phyloP scores from a whole-genome alignment of 1,140 invertebrate species.

The Ceratina japonica region DNA sequence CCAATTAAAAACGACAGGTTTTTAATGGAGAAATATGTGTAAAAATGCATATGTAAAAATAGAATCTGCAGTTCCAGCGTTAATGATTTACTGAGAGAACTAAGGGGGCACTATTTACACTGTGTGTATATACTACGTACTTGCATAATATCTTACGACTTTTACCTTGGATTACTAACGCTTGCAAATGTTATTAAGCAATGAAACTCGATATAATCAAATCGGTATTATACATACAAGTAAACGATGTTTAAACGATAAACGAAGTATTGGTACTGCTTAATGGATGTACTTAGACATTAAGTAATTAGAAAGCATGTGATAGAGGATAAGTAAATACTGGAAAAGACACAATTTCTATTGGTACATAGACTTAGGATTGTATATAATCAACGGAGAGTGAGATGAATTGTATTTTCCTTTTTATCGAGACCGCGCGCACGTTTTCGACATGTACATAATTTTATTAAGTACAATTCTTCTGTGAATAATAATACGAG shows the following conservation, averaged over 20 bases:
- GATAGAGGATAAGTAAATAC: constrained; percentile 44
- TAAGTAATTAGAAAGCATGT: constrained; percentile 53
- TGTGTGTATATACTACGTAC: constrained; percentile 11
- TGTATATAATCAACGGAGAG: constrained; percentile 46
- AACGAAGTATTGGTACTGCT: constrained; percentile 43
- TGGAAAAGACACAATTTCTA: constrained; percentile 43
- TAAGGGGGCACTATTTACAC: constrained; percentile 11
- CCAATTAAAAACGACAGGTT: no score
- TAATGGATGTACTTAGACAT: constrained; percentile 43
- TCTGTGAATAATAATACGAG: constrained; percentile 28
- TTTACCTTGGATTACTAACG: constrained; percentile 29
- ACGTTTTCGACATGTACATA: constrained; percentile 65
- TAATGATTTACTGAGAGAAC: not conserved
- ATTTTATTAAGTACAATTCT: constrained; percentile 43
- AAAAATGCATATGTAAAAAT: no score
- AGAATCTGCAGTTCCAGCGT: no score
- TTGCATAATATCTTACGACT: constrained; percentile 12
- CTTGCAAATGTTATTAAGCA: constrained; percentile 42
- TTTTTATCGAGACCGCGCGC: constrained; percentile 52
- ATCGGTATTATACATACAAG: constrained; percentile 13
- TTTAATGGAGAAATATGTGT: no score
- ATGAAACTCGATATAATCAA: constrained; percentile 21
- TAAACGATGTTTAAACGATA: constrained; percentile 18
- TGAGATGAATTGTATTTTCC: constrained; percentile 66
- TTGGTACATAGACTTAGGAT: constrained; percentile 41